Evolutionary conservation across 2,888 invertebrate genomes (phyloP), one percentile per base, ranked within the genome.

Genomic region (Drosophila parthenogenetica): DNA sequence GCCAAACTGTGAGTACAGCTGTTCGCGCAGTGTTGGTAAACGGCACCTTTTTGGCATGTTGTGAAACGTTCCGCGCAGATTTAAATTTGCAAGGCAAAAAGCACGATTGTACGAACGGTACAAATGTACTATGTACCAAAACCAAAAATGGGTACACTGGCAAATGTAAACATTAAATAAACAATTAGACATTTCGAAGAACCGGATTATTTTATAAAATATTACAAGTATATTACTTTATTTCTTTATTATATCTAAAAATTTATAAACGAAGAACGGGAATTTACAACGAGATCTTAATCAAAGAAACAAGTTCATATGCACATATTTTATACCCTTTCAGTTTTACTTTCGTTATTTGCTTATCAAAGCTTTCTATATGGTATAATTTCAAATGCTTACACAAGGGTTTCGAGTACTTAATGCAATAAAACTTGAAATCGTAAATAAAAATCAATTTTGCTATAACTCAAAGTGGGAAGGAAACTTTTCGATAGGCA

Each of bases 231-330:
- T 62, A 67, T 62, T 79, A 69, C 48, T 39, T 60, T 48, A 13
- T 35, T 35, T 35, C 35, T 62, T 53, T 50, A 50, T 64, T 58
- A 48, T 40, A 40, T 61, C 82, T 87, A 81, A 54, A 61, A 22
- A 53, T 49, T 69, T 66, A 67, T 54, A 75, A 81, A 84, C 79
- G 37, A 65, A 70, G 70, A 81, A 73, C 63, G 69, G 73, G 69
- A 82, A 75, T 86, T 80, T 82, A 86, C 86, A 83, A 69, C 70
- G 88, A 88, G 88, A 84, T 88, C 88, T 88, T 84, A 77, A 66
- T 65, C 50, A 63, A 73, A 68, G 32, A 72, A 82, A 74, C 68
- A 68, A 70, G 58, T 19, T 40, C 72, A 68, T 72, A 77, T 55
- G 69, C 74, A 64, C 60, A 70, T 42, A 69, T 45, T 35, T 35